A percentile compares a stretch with the other conserved stretches of the same genome.
These are phyloP conservation scores for Nephrocerus scutellatus DNA, from an alignment of 2,888 invertebrate species.

Conservation along the genomic window DNA sequence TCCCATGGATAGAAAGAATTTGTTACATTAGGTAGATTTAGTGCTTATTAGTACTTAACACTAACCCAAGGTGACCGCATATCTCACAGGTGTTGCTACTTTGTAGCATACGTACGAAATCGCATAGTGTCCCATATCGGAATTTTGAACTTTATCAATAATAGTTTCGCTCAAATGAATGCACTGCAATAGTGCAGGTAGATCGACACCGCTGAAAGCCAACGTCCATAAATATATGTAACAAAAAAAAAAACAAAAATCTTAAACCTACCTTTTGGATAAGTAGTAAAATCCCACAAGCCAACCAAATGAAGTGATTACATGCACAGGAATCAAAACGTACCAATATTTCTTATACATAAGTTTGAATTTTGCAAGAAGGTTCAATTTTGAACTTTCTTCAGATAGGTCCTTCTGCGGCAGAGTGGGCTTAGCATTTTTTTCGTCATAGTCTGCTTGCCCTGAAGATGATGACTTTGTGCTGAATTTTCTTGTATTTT, in stretches of 20 bases:
- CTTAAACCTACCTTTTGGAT: slow-evolving; percentile 63
- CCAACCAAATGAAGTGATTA: slow-evolving; percentile 83
- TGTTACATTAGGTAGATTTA: not conserved
- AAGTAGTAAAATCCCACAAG: slow-evolving; percentile 79
- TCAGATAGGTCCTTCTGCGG: slow-evolving; percentile 42
- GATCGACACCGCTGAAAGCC: slow-evolving; percentile 77
- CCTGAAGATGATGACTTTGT: too few species aligned
- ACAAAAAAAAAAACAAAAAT: not conserved
- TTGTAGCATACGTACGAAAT: slow-evolving; percentile 90
- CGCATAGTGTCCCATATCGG: slow-evolving; percentile 82
- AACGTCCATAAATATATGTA: slow-evolving; percentile 2
- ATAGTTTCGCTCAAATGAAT: slow-evolving; percentile 72
- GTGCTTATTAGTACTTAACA: slow-evolving; percentile 4
- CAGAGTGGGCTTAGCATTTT: too few species aligned
- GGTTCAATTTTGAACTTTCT: slow-evolving; percentile 51
- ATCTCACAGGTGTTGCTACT: slow-evolving; percentile 81
- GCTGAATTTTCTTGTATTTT: too few species aligned
- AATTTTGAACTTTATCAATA: slow-evolving; percentile 66
- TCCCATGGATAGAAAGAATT: not conserved
- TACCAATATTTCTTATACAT: slow-evolving; percentile 97
- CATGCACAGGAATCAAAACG: slow-evolving; percentile 87
- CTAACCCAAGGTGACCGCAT: slow-evolving; percentile 84
- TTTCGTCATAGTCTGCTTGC: too few species aligned
- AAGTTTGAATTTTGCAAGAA: slow-evolving; percentile 77
- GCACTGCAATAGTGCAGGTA: slow-evolving; percentile 68